These are phyloP conservation scores for Eupithecia inturbata DNA, from an alignment of 2,888 invertebrate genomes.

Conservation along the genomic window DNA sequence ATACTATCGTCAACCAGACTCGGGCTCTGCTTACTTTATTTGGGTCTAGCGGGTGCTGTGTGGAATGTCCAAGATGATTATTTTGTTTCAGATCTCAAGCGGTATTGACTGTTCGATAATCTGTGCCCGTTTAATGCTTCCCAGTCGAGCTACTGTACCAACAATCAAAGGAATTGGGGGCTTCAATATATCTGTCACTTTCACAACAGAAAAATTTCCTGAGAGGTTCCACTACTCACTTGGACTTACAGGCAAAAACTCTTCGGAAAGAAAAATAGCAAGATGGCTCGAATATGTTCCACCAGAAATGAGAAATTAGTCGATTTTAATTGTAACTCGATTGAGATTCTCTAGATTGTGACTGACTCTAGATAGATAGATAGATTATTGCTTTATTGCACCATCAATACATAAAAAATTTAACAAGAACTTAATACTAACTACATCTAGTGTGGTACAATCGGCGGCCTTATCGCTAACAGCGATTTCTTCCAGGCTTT, in stretches of 20 bases:
- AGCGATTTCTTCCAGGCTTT: too few species aligned
- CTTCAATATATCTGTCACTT: constrained; percentile 65
- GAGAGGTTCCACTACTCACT: constrained; percentile 62
- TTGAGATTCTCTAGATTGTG: too few species aligned
- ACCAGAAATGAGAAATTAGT: constrained; percentile 1
- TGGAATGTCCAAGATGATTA: not conserved
- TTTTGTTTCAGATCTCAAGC: constrained; percentile 65
- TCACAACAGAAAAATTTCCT: constrained; percentile 67
- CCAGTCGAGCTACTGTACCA: constrained; percentile 61
- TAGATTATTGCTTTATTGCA: too few species aligned
- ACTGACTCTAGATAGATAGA: too few species aligned
- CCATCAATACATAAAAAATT: too few species aligned
- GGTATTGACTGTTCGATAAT: constrained; percentile 69
- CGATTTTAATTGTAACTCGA: not conserved
- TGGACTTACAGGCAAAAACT: constrained; percentile 63
- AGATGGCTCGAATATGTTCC: constrained; percentile 10
- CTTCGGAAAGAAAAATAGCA: constrained; percentile 48
- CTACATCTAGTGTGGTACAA: too few species aligned
- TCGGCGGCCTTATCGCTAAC: too few species aligned
- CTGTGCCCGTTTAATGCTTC: constrained; percentile 65
- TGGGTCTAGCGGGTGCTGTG: not conserved
- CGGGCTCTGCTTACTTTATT: too few species aligned
- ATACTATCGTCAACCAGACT: not conserved
- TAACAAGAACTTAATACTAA: too few species aligned
- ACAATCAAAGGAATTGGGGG: constrained; percentile 64